These are phyloP conservation scores for Ptilorrhoa leucosticta DNA, from an alignment of 2,113 vertebrate genomes.

Conservation along the genomic window DNA sequence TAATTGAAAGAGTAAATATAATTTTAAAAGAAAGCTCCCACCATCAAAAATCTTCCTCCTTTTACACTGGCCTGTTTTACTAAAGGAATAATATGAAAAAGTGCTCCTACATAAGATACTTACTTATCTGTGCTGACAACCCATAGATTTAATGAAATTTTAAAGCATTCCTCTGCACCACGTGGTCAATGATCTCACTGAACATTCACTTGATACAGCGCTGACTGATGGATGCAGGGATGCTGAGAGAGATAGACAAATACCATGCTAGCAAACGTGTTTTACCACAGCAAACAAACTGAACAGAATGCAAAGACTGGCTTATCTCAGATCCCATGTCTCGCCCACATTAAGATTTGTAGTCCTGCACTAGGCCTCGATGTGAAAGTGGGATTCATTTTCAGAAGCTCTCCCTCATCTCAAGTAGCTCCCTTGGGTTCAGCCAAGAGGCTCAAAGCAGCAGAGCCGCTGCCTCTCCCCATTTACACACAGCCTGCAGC, in stretches of 20 bases:
- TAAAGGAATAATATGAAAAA: not conserved
- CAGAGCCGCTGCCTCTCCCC: not conserved
- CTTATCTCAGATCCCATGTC: too few species aligned
- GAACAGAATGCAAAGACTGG: too few species aligned
- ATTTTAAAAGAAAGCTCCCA: conserved; percentile 25
- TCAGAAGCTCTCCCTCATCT: not conserved
- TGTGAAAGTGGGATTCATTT: not conserved
- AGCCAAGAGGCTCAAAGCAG: not conserved
- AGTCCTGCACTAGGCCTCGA: not conserved
- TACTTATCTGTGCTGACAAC: not conserved
- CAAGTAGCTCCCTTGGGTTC: not conserved
- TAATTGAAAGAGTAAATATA: conserved; percentile 43
- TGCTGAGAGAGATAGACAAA: not conserved
- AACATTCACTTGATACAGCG: not conserved
- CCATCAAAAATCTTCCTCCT: not conserved
- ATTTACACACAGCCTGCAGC: not conserved
- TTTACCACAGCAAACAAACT: too few species aligned
- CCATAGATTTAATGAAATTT: not conserved
- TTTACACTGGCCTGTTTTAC: not conserved
- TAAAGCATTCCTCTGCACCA: not conserved
- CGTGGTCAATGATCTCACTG: not conserved
- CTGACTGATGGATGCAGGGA: not conserved
- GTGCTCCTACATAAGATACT: not conserved
- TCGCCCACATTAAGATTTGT: rapidly evolving
- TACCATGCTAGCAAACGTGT: not conserved